Base-by-base conservation (phyloP, 2,113 vertebrate species). In the Oryzias curvinotus region DNA sequence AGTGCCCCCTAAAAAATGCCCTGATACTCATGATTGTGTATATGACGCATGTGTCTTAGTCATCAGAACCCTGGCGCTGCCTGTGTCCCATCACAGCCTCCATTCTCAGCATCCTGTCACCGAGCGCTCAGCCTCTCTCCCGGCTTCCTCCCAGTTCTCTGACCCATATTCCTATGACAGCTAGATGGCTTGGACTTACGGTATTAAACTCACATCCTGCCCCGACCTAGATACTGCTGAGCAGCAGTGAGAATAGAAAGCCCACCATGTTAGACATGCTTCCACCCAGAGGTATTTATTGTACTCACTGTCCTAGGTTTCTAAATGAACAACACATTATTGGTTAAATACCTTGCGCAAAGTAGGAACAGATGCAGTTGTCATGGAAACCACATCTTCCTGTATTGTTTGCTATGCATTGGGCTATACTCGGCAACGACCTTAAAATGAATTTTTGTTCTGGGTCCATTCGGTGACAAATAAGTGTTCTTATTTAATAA, bases 321-420 rank as follows among this genome's bases (percentile, higher is more conserved):
- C 57, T 48, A 70, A 73, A 46, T 70, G 15, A 71, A 66, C 52
- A 43, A 41, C 57, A 44, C 45, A 28, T 23, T 68, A 81, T 68
- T 52, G 63, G 62, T 73, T 64, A 59, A 51, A 63, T 49, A 54
- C 66, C 70, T 18, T 2, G 21, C 51, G 59, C 67, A 66, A 53
- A 73, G 52, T 44, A 71, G 65, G 62, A 68, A 65, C 78, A 82
- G 85, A 70, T 55, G 84, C 73, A 73, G 81, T 79, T 80, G 81
- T 76, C 63, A 83, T 84, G 73, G 80, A 79, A 77, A 80, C 77
- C 85, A 64, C 49, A 2, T 77, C 82, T 67, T 82, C 68, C 5
- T 85, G 73, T 76, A 77, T 81, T 78, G 81, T 90, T 91, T 82
- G 86, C 92, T 92, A 92, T 93, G 92, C 91, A 93, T 91, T 88